Evolutionary conservation across 2,888 invertebrate genomes (phyloP), one percentile per base, ranked within the genome.

Genomic region (Caenorhabditis japonica): DNA sequence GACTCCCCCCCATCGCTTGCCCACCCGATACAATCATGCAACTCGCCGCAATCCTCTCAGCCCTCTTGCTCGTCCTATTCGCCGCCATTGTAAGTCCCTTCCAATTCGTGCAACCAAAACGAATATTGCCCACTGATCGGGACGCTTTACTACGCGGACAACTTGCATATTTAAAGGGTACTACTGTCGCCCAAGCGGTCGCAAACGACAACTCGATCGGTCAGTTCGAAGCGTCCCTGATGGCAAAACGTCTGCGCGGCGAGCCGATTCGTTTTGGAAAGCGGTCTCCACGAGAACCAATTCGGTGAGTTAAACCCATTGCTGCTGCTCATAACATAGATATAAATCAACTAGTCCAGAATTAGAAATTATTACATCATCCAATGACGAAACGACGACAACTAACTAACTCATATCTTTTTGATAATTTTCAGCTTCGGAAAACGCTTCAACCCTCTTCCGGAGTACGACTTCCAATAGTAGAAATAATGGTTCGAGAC

Each of bases 181-280:
- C 62, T 56, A 47, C 58, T 53, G 41, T 72, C 59, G 59, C 49
- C 58, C 64, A 59, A 53, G 15, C 53, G 36, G 55, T 23, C 27
- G 34, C 34, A 25, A 21, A 33, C 43, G 41, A 61, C 58, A 46
- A 62, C 53, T 19, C 33, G 15, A 21, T 61, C 33, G 72, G 49
- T 10, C 51, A 44, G 34, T 68, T 68, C 44, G 61, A 74, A 21
- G 53, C 61, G 36, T 58, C 68, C 12, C 23, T 70, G 34, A 59
- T 64, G 34, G 60, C 60, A n/a, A 79, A 79, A 39, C 69, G 82
- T 27, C 76, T 80, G 38, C 79, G 82, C 30, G 82, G 79, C 3
- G 82, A 82, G 71, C 85, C 86, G 8, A 83, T 86, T 46, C 80
- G 85, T 38, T 85, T 85, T 56, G 85, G 85, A 21, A 86, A 86